phyloP scores from a whole-genome alignment of 2,797 vertebrate species.

The Spea hammondii region DNA sequence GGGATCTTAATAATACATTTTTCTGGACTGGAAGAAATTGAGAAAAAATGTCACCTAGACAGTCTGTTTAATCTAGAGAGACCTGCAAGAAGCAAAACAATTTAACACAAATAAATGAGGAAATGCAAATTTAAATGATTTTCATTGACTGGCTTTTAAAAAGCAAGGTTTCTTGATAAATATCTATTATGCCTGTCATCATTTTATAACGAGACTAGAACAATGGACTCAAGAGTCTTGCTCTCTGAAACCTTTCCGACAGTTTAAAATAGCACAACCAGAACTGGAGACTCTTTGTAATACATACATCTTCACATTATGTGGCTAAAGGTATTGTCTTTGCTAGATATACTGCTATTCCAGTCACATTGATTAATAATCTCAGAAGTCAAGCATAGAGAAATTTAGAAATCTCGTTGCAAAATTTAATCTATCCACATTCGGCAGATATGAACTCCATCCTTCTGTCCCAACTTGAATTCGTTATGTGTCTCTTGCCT shows the following conservation, averaged over 20 bases:
- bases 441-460: too few species aligned
- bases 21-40: background rate
- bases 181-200: constrained; percentile 23
- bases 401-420: background rate
- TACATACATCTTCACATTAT: background rate
- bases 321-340: background rate
- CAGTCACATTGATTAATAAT: background rate
- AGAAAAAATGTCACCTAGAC: constrained; percentile 14
- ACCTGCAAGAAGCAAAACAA: constrained; percentile 26
- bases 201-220: constrained; percentile 3
- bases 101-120: constrained; percentile 25
- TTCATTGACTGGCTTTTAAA: constrained; percentile 21
- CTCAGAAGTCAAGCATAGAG: background rate
- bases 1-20: constrained; percentile 3
- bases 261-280: background rate
- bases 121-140: constrained; percentile 21
- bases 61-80: constrained; percentile 19
- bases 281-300: background rate
- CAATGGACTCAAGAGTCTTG: background rate
- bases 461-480: too few species aligned
- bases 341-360: background rate
- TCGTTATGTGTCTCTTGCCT: too few species aligned
- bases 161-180: constrained; percentile 7
- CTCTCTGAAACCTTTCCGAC: background rate
- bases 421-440: too few species aligned